phyloP scores from a whole-genome alignment of 2,797 vertebrate genomes.

The Gobio occitaniae region DNA sequence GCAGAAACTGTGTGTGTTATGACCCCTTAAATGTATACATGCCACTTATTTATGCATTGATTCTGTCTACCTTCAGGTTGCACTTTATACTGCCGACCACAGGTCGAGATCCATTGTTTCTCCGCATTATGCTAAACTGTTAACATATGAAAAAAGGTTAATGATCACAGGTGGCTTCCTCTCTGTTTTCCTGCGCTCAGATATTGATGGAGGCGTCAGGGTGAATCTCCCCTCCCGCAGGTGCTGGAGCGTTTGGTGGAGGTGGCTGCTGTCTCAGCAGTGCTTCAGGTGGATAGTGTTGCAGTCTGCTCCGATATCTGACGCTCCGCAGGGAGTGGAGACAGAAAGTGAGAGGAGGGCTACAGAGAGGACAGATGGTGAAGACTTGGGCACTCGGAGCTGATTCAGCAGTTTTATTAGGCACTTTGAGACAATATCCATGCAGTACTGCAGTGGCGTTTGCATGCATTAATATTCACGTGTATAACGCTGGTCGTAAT shows the following conservation, averaged over 20 bases:
- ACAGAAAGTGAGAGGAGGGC: constrained; percentile 55
- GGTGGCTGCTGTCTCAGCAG: constrained; percentile 45
- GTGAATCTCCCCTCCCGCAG: constrained; percentile 10
- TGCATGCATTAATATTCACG: constrained; percentile 15
- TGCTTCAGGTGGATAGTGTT: constrained; percentile 42
- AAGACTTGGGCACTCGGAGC: neutral
- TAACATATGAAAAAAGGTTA: constrained; percentile 3
- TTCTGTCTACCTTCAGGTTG: neutral
- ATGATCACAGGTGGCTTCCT: constrained; percentile 22
- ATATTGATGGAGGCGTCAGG: constrained; percentile 30
- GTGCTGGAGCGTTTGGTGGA: constrained; percentile 20
- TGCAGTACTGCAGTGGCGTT: neutral
- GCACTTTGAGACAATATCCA: constrained; percentile 13
- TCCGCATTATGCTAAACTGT: constrained; percentile 27
- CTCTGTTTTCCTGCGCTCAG: constrained; percentile 14
- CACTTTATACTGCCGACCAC: neutral
- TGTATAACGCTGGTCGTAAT: constrained; percentile 33
- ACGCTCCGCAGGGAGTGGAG: constrained; percentile 34
- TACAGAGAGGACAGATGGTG: constrained; percentile 49
- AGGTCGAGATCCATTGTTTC: neutral
- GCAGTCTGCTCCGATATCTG: constrained; percentile 46
- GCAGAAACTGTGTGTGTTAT: no score
- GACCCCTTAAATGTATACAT: neutral
- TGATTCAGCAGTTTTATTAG: constrained; percentile 43
- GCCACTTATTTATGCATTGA: neutral